These are phyloP conservation scores for Gastrophysa polygoni DNA, from an alignment of 2,888 invertebrate species.

Conservation along the genomic window DNA sequence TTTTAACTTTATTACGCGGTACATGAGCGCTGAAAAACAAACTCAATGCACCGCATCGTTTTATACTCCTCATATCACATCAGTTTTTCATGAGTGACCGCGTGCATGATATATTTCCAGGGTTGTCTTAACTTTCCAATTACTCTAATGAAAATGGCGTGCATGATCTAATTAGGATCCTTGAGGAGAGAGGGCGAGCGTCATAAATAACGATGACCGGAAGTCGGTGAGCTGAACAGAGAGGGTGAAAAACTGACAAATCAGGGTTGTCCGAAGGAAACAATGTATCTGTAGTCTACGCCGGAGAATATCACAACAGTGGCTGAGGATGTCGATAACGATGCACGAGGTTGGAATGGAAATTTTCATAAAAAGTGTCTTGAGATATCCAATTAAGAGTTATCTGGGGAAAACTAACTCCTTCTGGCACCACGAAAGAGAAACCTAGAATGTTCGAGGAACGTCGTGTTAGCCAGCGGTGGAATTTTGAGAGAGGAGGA, in stretches of 20 bases:
- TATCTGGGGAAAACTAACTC: too few relatives aligned
- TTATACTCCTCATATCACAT: neutral
- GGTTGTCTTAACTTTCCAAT: constrained; percentile 46
- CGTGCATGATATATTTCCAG: constrained; percentile 16
- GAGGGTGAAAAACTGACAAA: neutral
- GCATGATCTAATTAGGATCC: constrained; percentile 45
- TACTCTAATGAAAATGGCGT: constrained; percentile 46
- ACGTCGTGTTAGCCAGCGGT: too few relatives aligned
- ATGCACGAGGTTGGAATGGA: too few relatives aligned
- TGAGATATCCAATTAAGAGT: too few relatives aligned
- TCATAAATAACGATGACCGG: constrained; percentile 40
- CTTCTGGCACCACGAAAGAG: too few relatives aligned
- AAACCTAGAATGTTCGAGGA: too few relatives aligned
- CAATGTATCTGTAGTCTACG: too few relatives aligned
- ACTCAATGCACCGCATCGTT: neutral
- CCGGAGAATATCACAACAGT: too few relatives aligned
- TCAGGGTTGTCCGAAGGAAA: neutral
- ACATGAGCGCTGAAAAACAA: neutral
- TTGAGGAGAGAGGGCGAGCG: constrained; percentile 33
- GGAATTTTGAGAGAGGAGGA: too few relatives aligned
- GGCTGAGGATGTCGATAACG: too few relatives aligned
- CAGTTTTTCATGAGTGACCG: constrained; percentile 9
- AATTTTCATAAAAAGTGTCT: too few relatives aligned
- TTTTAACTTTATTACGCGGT: neutral
- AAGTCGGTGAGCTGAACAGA: neutral